These are phyloP conservation scores for Xanthia icteritia DNA, from an alignment of 2,888 invertebrate species.

Conservation along the genomic window DNA sequence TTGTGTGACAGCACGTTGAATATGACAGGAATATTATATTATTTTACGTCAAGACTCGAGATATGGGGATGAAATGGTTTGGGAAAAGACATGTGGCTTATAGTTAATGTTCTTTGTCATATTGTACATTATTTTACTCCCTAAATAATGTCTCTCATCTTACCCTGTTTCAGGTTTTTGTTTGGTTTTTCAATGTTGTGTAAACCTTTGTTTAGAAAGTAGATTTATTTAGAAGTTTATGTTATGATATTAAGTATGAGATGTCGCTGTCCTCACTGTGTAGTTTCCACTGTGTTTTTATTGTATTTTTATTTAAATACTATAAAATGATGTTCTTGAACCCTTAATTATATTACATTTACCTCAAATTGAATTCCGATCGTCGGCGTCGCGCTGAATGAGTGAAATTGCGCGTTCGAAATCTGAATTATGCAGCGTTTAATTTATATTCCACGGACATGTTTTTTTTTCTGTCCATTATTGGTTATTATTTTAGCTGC, in stretches of 20 bases:
- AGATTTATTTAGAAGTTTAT: not conserved
- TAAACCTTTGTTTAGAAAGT: not conserved
- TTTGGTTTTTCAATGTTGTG: constrained; percentile 10
- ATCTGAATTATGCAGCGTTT: constrained; percentile 53
- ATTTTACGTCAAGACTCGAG: constrained; percentile 47
- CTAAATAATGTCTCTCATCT: constrained; percentile 27
- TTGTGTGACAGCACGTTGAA: constrained; percentile 39
- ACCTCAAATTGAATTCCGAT: constrained; percentile 60
- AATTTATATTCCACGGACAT: constrained; percentile 16
- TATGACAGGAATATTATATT: constrained; percentile 51
- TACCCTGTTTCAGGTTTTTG: constrained; percentile 25
- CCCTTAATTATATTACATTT: constrained; percentile 45
- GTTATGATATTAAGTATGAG: not conserved
- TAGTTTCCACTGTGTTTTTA: constrained; percentile 8
- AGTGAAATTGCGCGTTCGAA: constrained; percentile 64
- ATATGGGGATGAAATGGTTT: constrained; percentile 41
- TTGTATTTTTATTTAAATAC: not conserved
- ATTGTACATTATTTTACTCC: constrained; percentile 41
- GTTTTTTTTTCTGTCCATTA: not conserved
- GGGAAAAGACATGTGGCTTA: constrained; percentile 52
- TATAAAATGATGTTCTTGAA: constrained; percentile 9
- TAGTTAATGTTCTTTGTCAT: constrained; percentile 41
- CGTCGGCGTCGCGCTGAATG: constrained; percentile 58
- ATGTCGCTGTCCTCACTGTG: too few relatives aligned
- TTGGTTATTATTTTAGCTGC: not conserved